Conservation (phyloP, 2,888 invertebrate genomes). For the Chouioia cunea region DNA sequence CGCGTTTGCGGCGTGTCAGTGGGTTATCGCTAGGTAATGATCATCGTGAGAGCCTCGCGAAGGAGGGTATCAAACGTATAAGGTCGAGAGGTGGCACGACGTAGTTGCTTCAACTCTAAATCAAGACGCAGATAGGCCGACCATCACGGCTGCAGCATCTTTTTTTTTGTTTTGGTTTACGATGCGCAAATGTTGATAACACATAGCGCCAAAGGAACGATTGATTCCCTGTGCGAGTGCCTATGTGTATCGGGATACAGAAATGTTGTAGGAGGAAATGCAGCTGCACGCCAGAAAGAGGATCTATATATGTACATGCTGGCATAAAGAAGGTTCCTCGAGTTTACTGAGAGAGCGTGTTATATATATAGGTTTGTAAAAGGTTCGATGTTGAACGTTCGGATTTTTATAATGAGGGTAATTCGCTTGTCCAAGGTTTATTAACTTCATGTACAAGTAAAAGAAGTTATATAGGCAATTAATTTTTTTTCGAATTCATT, state of each 20-base stretch:
- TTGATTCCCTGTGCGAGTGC: constrained; percentile 14
- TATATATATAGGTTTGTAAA: no score
- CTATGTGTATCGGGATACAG: neutral
- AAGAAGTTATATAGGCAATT: no score
- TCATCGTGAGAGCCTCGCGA: constrained; percentile 53
- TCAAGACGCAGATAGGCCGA: constrained; percentile 17
- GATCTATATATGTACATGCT: no score
- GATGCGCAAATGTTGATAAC: constrained; percentile 33
- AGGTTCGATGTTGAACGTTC: no score
- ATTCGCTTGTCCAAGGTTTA: no score
- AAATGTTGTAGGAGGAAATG: neutral
- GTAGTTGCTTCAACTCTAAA: constrained; percentile 24
- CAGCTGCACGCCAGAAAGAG: neutral
- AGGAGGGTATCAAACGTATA: constrained; percentile 27
- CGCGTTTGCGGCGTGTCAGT: constrained; percentile 48
- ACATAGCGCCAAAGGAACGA: neutral
- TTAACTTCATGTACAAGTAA: no score
- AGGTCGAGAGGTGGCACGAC: neutral
- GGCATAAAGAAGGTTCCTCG: no score
- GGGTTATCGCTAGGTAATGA: constrained; percentile 55
- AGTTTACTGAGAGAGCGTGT: no score
- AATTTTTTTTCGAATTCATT: no score
- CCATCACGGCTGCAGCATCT: no score
- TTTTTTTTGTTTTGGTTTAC: neutral
- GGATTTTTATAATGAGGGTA: no score